Conservation (phyloP, 2,888 invertebrate species). For the Ephialtes manifestator region DNA sequence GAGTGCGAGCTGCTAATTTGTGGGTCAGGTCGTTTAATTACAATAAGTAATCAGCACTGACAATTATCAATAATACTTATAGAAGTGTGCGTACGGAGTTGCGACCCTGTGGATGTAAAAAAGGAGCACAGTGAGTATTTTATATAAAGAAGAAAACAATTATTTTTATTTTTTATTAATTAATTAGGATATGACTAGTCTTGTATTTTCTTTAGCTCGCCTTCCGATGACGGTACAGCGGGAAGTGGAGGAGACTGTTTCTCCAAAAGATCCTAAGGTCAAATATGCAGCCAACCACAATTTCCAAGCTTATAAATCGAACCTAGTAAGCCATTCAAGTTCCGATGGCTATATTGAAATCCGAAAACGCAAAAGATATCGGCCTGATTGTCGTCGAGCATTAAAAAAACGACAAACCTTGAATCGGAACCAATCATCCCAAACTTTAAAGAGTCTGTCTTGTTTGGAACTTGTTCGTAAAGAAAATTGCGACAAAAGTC, state of each 20-base stretch:
- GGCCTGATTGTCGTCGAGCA: slow-evolving; percentile 17
- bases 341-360: slow-evolving; percentile 26
- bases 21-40: not conserved
- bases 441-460: not conserved
- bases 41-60: slow-evolving; percentile 47
- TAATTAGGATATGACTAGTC: not conserved
- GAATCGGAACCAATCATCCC: not conserved
- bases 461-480: not conserved
- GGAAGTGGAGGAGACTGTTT: not conserved
- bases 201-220: not conserved
- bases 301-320: not conserved
- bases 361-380: not conserved
- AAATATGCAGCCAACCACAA: not conserved
- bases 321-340: slow-evolving; percentile 15
- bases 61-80: slow-evolving; percentile 61
- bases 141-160: not conserved
- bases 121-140: slow-evolving; percentile 53
- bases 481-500: not conserved
- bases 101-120: slow-evolving; percentile 65
- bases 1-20: not conserved
- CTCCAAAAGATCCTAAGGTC: slow-evolving; percentile 2
- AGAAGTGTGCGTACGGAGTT: slow-evolving; percentile 60
- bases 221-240: not conserved
- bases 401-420: not conserved
- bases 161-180: not conserved